A percentile compares a stretch with the other conserved stretches of the same genome.
Evolutionary conservation across 1,140 invertebrate species (phyloP).

Genomic region (Grapholita molesta): DNA sequence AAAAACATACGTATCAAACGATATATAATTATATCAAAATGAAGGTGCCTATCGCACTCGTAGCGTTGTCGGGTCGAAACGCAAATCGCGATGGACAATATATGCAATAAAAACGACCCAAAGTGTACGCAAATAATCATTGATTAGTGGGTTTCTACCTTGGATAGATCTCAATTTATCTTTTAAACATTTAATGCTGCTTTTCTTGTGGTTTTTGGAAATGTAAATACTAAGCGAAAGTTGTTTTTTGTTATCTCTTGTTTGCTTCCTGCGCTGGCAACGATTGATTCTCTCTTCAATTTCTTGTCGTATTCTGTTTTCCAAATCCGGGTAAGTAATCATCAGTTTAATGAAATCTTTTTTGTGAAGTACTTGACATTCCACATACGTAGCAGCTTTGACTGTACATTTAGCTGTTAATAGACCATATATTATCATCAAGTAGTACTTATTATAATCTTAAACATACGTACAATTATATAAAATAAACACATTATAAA

Average conservation of each 20-base stretch:
- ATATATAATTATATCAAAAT: too few relatives aligned
- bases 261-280: constrained; percentile 42
- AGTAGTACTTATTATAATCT: constrained; percentile 4
- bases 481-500: too few relatives aligned
- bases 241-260: constrained; percentile 23
- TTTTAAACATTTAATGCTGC: constrained; percentile 71
- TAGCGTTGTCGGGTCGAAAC: too few relatives aligned
- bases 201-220: constrained; percentile 61
- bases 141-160: constrained; percentile 36
- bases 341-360: constrained; percentile 66
- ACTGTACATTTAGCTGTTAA: constrained; percentile 66
- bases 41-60: too few relatives aligned
- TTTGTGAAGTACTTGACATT: constrained; percentile 70
- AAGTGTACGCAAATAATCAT: too few relatives aligned
- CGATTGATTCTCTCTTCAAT: constrained; percentile 49
- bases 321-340: constrained; percentile 64
- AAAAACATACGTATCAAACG: too few relatives aligned
- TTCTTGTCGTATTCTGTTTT: constrained; percentile 45
- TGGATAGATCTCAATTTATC: constrained; percentile 64
- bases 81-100: too few relatives aligned
- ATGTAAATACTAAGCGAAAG: constrained; percentile 61
- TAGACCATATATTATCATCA: background rate
- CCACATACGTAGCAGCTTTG: constrained; percentile 69
- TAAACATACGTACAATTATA: too few relatives aligned
- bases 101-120: background rate